Evolutionary conservation across 2,797 vertebrate genomes (phyloP).

Genomic region (Chanos chanos): DNA sequence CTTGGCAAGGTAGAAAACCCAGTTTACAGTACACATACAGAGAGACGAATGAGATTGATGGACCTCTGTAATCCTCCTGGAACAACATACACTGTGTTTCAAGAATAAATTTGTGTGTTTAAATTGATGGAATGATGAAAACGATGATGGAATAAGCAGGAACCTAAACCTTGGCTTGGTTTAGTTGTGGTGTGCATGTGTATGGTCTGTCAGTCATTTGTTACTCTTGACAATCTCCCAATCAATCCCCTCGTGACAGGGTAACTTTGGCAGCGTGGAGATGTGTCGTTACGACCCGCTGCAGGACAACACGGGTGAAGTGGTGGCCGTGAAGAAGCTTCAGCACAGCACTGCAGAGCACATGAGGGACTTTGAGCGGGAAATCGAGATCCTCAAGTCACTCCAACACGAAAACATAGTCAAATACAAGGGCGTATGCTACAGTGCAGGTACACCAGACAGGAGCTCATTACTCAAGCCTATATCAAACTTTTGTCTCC

Average conservation of each 20-base stretch:
- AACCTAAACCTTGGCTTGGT: no score
- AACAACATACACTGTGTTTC: no score
- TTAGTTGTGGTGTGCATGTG: no score
- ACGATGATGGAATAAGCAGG: no score
- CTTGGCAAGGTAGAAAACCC: conserved; percentile 96
- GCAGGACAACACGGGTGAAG: conserved; percentile 95
- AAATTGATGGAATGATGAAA: no score
- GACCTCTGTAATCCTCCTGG: no score
- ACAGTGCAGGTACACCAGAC: conserved; percentile 83
- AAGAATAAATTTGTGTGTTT: no score
- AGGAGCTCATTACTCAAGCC: neutral
- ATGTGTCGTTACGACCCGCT: conserved; percentile 96
- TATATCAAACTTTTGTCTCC: no score
- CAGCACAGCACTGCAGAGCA: conserved; percentile 95
- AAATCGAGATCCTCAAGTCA: conserved; percentile 97
- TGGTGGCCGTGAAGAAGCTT: conserved; percentile 96
- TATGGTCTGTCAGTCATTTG: no score
- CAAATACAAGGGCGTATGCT: conserved; percentile 96
- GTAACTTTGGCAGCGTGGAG: conserved; percentile 98
- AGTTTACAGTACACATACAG: no score
- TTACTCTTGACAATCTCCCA: neutral
- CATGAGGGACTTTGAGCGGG: conserved; percentile 93
- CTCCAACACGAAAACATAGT: conserved; percentile 98
- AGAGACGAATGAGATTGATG: no score
- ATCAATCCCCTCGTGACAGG: conserved; percentile 61